Conservation (phyloP, 2,113 vertebrate species). For the Chunga burmeisteri region DNA sequence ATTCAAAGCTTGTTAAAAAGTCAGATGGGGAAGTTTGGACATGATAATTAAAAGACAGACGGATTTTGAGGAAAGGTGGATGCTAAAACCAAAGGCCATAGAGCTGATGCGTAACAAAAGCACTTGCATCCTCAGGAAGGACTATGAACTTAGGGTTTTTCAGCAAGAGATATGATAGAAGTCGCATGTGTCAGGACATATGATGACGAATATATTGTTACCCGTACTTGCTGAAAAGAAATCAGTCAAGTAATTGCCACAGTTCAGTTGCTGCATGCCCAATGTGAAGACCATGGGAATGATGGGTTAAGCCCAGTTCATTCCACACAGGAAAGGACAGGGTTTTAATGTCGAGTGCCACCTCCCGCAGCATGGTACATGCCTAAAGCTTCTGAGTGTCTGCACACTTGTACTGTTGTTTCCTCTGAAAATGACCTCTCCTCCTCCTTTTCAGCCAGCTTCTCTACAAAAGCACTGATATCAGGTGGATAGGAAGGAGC, state of each 20-base stretch:
- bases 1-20: not conserved
- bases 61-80: not conserved
- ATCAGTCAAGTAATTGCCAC: fast-evolving
- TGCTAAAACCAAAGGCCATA: not conserved
- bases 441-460: not conserved
- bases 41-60: not conserved
- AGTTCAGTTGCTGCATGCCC: not conserved
- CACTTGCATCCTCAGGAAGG: not conserved
- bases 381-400: not conserved
- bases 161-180: fast-evolving
- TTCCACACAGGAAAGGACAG: fast-evolving
- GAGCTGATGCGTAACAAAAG: not conserved
- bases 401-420: not conserved
- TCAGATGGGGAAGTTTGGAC: not conserved
- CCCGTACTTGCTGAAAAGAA: not conserved
- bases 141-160: fast-evolving
- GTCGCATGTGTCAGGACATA: not conserved
- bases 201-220: not conserved
- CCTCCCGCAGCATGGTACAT: not conserved
- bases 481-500: not conserved
- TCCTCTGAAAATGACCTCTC: not conserved
- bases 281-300: fast-evolving
- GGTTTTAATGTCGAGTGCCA: not conserved
- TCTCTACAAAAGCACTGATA: not conserved
- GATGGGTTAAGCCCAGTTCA: not conserved